Evolutionary conservation across 2,113 vertebrate genomes (phyloP), one percentile per base, ranked within the genome.

Genomic region (Setophaga petechia): DNA sequence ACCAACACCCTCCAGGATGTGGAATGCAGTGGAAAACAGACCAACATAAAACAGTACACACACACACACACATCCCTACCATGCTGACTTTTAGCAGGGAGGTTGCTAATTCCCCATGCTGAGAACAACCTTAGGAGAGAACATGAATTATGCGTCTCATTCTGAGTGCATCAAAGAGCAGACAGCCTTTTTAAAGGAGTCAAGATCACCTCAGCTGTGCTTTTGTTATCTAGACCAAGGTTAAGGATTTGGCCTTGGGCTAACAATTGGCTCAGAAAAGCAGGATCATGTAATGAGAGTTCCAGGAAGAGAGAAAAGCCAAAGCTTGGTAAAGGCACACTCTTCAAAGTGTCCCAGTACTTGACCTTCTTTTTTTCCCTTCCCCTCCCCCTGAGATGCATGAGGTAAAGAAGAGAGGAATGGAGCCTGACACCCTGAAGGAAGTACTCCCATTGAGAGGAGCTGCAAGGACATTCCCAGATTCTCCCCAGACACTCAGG

Each of bases 171-270:
- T 95, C 96, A 96, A 96, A 96, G 96, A 84, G 77, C 15, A 96
- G 95, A 93, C 95, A 89, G 87, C 35, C 69, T 87, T 94, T 95
- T 82, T 89, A 84, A 91, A 95, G n/a, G 46, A 96, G 84, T 93
- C 91, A 90, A 91, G 84, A 95, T 95, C 96, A 96, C 87, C 91
- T 97, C 93, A 95, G 91, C 93, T 94, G 89, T 91, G 94, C 95
- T 94, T 95, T 89, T 96, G 94, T 91, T 96, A 96, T 89, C 93
- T 93, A 94, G 91, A 91, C 87, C 93, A 95, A 91, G 95, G 94
- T 94, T 91, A 96, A 82, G 81, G 91, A 95, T 91, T 95, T 93
- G 84, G 91, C 94, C 96, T 95, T 87, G 84, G 95, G 95, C 95
- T 96, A 95, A 82, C 89, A 85, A 89, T 82, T 95, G 89, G 93